Evolutionary conservation across 2,888 invertebrate species (phyloP).

Genomic region (Sinodicranocentrus sp.): DNA sequence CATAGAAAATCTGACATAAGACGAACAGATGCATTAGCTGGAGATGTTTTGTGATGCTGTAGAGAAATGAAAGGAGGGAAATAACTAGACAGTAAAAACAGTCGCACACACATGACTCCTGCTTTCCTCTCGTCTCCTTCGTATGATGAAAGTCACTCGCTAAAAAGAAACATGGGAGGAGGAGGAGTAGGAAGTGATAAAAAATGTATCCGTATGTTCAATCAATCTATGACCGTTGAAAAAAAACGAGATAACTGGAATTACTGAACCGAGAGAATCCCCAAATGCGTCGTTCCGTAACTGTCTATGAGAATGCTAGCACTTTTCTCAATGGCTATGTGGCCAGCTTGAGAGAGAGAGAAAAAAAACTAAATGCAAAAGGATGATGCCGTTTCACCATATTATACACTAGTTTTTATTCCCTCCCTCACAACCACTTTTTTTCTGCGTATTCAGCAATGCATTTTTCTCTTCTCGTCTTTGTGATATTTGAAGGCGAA

Average conservation of each 20-base stretch:
- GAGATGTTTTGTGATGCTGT: too few species aligned
- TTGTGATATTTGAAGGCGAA: too few species aligned
- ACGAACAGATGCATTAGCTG: too few species aligned
- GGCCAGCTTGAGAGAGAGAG: background rate
- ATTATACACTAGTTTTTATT: conserved; percentile 11
- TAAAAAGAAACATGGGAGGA: too few species aligned
- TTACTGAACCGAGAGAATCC: conserved; percentile 64
- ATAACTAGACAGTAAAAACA: too few species aligned
- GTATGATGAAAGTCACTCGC: too few species aligned
- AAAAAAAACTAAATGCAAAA: conserved; percentile 3
- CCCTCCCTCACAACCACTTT: background rate
- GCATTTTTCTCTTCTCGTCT: conserved; percentile 9
- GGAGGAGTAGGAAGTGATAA: conserved; percentile 40
- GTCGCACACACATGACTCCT: too few species aligned
- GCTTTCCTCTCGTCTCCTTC: too few species aligned
- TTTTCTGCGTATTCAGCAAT: conserved; percentile 32
- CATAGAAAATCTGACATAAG: too few species aligned
- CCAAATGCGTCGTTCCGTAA: conserved; percentile 69
- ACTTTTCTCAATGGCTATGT: conserved; percentile 37
- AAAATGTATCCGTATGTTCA: conserved; percentile 69
- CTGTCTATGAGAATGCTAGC: conserved; percentile 60
- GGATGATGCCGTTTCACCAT: conserved; percentile 31
- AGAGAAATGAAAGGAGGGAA: too few species aligned
- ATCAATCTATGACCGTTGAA: conserved; percentile 71
- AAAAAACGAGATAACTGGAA: conserved; percentile 68